phyloP scores from a whole-genome alignment of 1,140 invertebrate genomes.

The Mizuhopecten yessoensis region DNA sequence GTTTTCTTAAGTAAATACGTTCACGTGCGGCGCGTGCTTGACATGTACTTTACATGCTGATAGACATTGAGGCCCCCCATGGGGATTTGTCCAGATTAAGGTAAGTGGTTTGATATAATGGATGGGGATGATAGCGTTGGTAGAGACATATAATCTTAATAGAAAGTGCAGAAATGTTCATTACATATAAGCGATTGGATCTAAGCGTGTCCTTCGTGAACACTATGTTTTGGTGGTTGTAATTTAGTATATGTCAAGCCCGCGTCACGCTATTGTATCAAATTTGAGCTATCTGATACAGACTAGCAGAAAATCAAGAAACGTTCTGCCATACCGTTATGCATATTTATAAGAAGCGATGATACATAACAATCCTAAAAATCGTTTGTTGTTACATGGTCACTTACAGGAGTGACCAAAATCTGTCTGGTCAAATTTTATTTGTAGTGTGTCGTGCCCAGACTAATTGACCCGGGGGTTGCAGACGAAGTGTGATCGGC shows the following conservation, averaged over 20 bases:
- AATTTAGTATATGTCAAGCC: neutral
- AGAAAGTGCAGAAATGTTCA: too few relatives aligned
- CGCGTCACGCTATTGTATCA: neutral
- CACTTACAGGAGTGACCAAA: neutral
- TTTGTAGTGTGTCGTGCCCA: neutral
- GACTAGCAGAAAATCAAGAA: neutral
- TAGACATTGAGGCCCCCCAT: too few relatives aligned
- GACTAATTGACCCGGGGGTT: neutral
- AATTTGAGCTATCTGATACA: neutral
- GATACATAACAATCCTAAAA: neutral
- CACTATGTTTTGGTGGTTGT: too few relatives aligned
- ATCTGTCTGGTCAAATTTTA: neutral
- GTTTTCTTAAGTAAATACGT: too few relatives aligned
- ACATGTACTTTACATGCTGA: too few relatives aligned
- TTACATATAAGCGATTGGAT: too few relatives aligned
- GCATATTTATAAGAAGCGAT: neutral
- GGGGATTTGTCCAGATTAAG: too few relatives aligned
- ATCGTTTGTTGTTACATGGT: neutral
- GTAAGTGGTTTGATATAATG: too few relatives aligned
- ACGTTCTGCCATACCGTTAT: neutral
- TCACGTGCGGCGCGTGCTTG: too few relatives aligned
- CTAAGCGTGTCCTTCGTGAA: too few relatives aligned
- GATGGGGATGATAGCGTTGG: too few relatives aligned
- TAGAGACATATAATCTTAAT: too few relatives aligned
- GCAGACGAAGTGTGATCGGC: neutral